Evolutionary conservation across 2,113 vertebrate genomes (phyloP), one percentile per base, ranked within the genome.

Genomic region (Phodopus roborovskii): DNA sequence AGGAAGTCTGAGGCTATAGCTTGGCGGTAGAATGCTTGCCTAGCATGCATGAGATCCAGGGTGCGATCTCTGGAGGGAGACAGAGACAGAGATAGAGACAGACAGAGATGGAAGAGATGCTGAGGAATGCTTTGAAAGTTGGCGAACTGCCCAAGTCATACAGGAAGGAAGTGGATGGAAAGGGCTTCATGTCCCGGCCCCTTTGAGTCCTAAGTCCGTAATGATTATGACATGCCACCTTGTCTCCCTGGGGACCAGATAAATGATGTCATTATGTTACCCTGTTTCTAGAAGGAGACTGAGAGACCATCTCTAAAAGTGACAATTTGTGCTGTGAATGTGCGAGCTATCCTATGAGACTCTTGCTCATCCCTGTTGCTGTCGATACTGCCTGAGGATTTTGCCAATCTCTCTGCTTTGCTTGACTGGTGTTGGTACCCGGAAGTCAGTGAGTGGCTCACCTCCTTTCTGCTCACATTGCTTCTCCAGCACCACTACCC

Each of bases 391-490:
- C 36, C 20, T 0, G 13, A 48, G 39, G 68, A 83, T 30, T 10
- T 56, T 22, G 7, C 6, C 48, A 4, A 0, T 68, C 12, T 74
- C 7, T 1, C 30, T 17, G 33, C 20, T 12, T 5, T 1, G 0
- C 45, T 81, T 82, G 45, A 22, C 39, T 45, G 11, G 6, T 36
- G 24, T 82, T 92, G 83, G 74, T 93, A 85, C 70, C 96, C 92
- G 96, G 97, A 70, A 92, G 91, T 81, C 50, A 73, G 85, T 22
- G 50, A 64, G 1, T 48, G 0, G 0, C 3, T 6, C 11, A 56
- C 83, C 90, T 92, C 75, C 95, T 96, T 94, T 91, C 87, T 28
- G 45, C 22, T 77, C 30, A 10, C 2, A 1, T 45, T 28, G 39
- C 30, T 48, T 33, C 81, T 71, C 90, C 5, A 56, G 30, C 33